Evolutionary conservation across 2,888 invertebrate species (phyloP), one percentile per base, ranked within the genome.

Genomic region (Caenorhabditis sinica): DNA sequence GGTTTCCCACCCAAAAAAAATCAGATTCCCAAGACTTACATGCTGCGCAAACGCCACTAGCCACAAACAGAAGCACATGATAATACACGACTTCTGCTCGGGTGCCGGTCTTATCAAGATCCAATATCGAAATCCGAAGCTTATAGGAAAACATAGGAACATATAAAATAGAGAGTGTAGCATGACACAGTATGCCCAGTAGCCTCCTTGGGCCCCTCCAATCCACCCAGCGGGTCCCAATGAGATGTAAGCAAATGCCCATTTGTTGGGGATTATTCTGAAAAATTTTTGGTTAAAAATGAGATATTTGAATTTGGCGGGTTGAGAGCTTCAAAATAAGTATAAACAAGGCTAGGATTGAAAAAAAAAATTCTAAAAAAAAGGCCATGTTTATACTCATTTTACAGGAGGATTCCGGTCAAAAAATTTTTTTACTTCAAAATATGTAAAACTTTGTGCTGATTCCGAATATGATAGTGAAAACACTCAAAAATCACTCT

Each of bases 91-190:
- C 17, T 25, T 30, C 2, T 73, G 74, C n/a, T 81, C 71, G 0
- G 90, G 90, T 11, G 82, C 79, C 13, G 88, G 90, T 11, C 88
- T 77, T 28, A 90, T 79, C 1, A 90, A 81, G 23, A 90, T 86
- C 83, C 87, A 88, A 74, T 90, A 89, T 9, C 90, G 88, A 68
- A 88, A 90, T 9, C 90, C 90, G 68, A 90, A 90, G 1, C 88
- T 88, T 13, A 89, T 80, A 30, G 90, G 89, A 73, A 90, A 90
- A 23, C 86, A 88, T 2, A 90, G 73, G 56, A 90, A 90, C 63
- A 87, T 86, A 71, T 88, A 90, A 75, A 90, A 90, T 2, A 90
- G 75, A 0, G 89, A 85, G 69, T 90, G 89, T 11, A 90, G 73
- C 83, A 86, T 85, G 30, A 88, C 80, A 63, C 86, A 86, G 49